These are phyloP conservation scores for Brachirus orientalis DNA, from an alignment of 2,113 vertebrate species.

Conservation along the genomic window DNA sequence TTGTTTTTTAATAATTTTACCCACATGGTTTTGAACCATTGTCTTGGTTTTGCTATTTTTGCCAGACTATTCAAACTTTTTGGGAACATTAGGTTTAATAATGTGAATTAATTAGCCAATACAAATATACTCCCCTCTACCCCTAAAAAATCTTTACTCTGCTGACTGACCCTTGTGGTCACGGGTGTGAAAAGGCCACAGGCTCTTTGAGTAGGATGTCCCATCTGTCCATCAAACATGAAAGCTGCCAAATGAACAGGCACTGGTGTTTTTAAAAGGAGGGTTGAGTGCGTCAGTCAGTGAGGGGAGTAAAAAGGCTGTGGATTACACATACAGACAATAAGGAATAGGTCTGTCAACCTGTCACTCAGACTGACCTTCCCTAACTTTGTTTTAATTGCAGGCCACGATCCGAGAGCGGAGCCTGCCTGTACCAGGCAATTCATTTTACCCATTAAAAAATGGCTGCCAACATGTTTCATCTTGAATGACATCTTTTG, in stretches of 20 bases:
- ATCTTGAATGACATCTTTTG: conserved; percentile 67
- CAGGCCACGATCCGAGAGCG: conserved; percentile 47
- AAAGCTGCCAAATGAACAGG: conserved; percentile 67
- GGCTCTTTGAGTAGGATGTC: conserved; percentile 71
- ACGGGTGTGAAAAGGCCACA: conserved; percentile 63
- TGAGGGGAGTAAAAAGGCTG: conserved; percentile 54
- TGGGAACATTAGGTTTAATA: neutral
- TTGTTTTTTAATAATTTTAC: conserved; percentile 15
- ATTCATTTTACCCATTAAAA: conserved; percentile 68
- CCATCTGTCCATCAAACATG: conserved; percentile 78
- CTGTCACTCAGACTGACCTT: conserved; percentile 73
- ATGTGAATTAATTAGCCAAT: conserved; percentile 32
- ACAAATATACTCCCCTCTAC: conserved; percentile 18
- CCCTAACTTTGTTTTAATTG: conserved; percentile 70
- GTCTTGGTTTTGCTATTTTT: conserved; percentile 1
- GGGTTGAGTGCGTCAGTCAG: conserved; percentile 68
- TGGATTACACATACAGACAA: conserved; percentile 70
- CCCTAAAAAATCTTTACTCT: conserved; percentile 30
- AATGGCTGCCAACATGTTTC: conserved; percentile 70
- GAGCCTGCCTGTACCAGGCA: conserved; percentile 55
- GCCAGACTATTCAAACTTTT: neutral
- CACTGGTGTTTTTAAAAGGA: conserved; percentile 63
- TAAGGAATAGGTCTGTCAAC: conserved; percentile 76
- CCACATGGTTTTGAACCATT: neutral
- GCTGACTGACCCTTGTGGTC: conserved; percentile 65